Conservation (phyloP, 2,113 vertebrate genomes). For the Amblyornis subalaris region DNA sequence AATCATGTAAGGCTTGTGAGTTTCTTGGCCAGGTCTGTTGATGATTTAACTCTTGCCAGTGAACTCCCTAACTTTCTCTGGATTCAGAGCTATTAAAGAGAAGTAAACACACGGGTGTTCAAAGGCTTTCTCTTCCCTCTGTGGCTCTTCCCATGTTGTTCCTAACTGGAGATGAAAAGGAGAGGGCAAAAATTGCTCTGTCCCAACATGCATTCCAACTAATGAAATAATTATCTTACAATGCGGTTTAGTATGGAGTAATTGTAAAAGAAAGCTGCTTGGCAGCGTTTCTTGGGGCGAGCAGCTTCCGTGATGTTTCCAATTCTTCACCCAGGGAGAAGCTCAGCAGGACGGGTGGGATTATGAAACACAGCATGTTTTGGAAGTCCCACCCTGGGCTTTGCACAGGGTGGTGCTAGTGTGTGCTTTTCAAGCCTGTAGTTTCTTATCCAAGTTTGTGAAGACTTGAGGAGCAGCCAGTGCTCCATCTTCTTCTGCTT, state of each 20-base stretch:
- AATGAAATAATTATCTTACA: slow-evolving; percentile 56
- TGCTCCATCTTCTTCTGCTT: neutral
- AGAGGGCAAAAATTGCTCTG: slow-evolving; percentile 32
- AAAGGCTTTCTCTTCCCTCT: slow-evolving; percentile 34
- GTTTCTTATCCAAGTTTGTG: neutral
- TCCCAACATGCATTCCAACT: neutral
- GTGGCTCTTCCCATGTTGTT: slow-evolving; percentile 9
- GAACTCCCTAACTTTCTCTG: slow-evolving; percentile 3
- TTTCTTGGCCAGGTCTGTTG: neutral
- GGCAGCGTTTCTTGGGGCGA: neutral
- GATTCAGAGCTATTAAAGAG: neutral
- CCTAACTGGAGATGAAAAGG: slow-evolving; percentile 47
- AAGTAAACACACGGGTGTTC: slow-evolving; percentile 24
- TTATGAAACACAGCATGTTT: slow-evolving; percentile 21
- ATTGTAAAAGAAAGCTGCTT: slow-evolving; percentile 40
- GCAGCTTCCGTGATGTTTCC: neutral
- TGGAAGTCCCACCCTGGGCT: neutral
- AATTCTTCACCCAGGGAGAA: neutral
- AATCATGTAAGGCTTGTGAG: neutral
- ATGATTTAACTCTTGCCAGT: neutral
- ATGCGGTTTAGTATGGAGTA: slow-evolving; percentile 15
- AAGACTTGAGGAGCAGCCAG: neutral
- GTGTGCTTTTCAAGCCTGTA: neutral
- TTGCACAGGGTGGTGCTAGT: neutral
- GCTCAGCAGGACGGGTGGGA: neutral